phyloP scores from a whole-genome alignment of 2,113 vertebrate genomes.

The Charadrius vociferus region DNA sequence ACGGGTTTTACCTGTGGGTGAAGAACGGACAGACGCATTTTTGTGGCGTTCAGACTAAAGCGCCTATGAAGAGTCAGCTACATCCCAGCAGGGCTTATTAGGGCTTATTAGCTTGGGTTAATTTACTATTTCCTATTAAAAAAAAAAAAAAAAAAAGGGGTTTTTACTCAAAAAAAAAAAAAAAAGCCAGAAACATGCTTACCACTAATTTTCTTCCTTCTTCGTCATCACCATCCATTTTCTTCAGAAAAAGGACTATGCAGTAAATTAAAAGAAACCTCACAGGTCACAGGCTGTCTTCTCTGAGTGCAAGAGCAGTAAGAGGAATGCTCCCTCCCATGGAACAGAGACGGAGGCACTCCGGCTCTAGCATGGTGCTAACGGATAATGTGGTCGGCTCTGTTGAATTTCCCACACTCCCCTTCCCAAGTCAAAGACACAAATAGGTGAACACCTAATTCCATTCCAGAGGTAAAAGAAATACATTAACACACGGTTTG shows the following conservation, averaged over 20 bases:
- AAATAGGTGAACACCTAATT: neutral
- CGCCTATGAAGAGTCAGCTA: neutral
- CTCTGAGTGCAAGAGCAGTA: neutral
- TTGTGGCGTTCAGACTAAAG: neutral
- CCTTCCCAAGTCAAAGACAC: neutral
- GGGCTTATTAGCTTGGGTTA: neutral
- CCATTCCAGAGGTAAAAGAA: neutral
- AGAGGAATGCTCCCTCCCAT: neutral
- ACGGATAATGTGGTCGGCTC: rapidly evolving
- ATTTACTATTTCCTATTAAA: neutral
- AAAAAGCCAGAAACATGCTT: neutral
- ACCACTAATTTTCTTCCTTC: neutral
- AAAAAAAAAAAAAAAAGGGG: neutral
- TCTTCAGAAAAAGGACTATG: neutral
- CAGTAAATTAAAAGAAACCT: neutral
- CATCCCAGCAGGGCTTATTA: neutral
- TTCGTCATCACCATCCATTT: neutral
- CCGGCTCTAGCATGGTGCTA: neutral
- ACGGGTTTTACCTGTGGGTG: neutral
- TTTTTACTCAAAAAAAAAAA: neutral
- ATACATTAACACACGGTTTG: neutral
- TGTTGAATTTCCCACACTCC: neutral
- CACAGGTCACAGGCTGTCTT: neutral
- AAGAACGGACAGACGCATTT: neutral
- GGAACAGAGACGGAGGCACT: neutral